phyloP scores from a whole-genome alignment of 2,113 vertebrate genomes.

The Numenius arquata region DNA sequence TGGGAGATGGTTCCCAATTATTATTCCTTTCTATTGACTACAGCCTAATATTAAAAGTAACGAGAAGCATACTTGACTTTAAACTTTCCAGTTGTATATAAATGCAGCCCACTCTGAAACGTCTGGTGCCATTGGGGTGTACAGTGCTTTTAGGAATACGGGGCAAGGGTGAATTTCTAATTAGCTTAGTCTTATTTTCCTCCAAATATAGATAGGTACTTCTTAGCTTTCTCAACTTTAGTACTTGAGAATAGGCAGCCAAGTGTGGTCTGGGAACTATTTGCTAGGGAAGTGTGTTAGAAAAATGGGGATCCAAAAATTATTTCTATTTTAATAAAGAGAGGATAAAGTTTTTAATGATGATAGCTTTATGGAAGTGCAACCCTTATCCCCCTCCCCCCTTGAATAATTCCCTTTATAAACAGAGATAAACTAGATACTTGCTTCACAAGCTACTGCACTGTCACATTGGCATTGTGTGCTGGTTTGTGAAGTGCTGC shows the following conservation, averaged over 20 bases:
- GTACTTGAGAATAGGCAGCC: not conserved
- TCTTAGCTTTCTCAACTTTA: not conserved
- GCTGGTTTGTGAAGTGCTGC: not conserved
- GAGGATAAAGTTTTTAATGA: slow-evolving; percentile 11
- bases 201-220: not conserved
- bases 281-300: not conserved
- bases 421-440: not conserved
- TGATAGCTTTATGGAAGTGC: not conserved
- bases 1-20: not conserved
- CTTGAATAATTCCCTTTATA: not conserved
- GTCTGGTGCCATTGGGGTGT: not conserved
- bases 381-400: not conserved
- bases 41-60: not conserved
- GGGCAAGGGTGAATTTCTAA: slow-evolving; percentile 14
- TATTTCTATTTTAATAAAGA: slow-evolving; percentile 13
- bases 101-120: not conserved
- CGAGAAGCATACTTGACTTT: not conserved
- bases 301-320: not conserved
- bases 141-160: not conserved
- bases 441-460: not conserved
- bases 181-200: slow-evolving; percentile 2
- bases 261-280: not conserved
- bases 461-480: not conserved
- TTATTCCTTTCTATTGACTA: not conserved
- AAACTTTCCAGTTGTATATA: not conserved